Conservation (phyloP, 2,888 invertebrate genomes). For the Agriopis marginaria region DNA sequence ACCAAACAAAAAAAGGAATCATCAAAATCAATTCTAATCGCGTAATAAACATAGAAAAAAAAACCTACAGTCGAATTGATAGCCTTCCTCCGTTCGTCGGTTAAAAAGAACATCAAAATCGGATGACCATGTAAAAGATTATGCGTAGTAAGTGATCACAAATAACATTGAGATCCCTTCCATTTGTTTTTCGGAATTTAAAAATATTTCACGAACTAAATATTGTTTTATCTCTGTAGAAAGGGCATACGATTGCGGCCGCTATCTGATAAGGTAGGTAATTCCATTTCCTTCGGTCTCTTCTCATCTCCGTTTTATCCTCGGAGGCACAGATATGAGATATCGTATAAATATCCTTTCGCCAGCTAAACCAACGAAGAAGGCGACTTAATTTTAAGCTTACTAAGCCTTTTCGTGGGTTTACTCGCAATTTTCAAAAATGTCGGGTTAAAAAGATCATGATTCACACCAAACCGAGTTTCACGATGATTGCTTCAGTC, state of each 20-base stretch:
- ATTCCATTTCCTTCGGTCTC: slow-evolving; percentile 17
- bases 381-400: not conserved
- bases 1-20: no score
- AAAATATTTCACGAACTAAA: not conserved
- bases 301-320: slow-evolving; percentile 11
- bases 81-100: no score
- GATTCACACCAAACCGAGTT: not conserved
- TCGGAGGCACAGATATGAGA: not conserved
- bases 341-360: not conserved
- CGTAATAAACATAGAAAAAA: no score
- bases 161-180: no score
- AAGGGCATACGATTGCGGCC: slow-evolving; percentile 4
- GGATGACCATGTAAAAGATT: no score
- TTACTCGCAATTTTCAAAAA: no score
- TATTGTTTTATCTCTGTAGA: slow-evolving; percentile 5
- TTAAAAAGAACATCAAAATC: no score
- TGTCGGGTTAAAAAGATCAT: no score
- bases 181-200: not conserved
- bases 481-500: not conserved
- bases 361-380: not conserved
- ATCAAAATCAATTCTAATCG: no score
- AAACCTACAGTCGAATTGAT: no score
- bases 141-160: no score
- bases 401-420: no score
- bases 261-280: slow-evolving; percentile 18